These are phyloP conservation scores for Synanthedon tipuliformis DNA, from an alignment of 2,888 invertebrate genomes.

Conservation along the genomic window DNA sequence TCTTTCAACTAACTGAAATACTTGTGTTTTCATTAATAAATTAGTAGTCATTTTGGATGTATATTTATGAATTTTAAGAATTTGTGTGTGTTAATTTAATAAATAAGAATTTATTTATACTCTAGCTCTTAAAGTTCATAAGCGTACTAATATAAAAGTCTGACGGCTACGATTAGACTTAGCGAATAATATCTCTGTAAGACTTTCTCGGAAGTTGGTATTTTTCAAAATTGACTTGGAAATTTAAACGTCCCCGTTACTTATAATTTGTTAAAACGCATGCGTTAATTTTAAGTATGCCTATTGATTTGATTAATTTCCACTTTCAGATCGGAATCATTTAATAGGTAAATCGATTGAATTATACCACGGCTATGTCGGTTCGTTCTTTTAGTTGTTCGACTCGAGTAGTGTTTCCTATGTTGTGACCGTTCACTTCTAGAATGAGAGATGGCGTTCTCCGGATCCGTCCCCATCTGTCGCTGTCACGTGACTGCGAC, in stretches of 20 bases:
- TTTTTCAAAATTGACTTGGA: no score
- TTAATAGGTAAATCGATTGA: constrained; percentile 64
- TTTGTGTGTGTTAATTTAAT: no score
- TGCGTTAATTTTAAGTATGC: constrained; percentile 29
- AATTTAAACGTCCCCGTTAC: no score
- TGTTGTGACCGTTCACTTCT: constrained; percentile 30
- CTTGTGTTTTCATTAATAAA: constrained; percentile 28
- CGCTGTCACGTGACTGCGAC: constrained; percentile 5
- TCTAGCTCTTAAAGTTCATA: no score
- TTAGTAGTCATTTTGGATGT: constrained; percentile 8
- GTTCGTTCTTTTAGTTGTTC: constrained; percentile 47
- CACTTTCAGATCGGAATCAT: constrained; percentile 72
- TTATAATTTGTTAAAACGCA: constrained; percentile 16
- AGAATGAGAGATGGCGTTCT: constrained; percentile 39
- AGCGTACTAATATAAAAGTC: no score
- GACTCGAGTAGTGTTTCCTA: constrained; percentile 43
- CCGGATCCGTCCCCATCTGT: constrained; percentile 10
- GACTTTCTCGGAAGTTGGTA: no score
- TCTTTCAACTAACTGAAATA: constrained; percentile 25
- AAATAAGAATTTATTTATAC: no score
- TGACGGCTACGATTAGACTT: no score
- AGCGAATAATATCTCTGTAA: no score
- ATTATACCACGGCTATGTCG: constrained; percentile 40
- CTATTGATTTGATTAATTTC: constrained; percentile 57
- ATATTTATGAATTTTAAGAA: constrained; percentile 25